Evolutionary conservation across 2,888 invertebrate genomes (phyloP), one percentile per base, ranked within the genome.

Genomic region (Gymnocheta viridis): DNA sequence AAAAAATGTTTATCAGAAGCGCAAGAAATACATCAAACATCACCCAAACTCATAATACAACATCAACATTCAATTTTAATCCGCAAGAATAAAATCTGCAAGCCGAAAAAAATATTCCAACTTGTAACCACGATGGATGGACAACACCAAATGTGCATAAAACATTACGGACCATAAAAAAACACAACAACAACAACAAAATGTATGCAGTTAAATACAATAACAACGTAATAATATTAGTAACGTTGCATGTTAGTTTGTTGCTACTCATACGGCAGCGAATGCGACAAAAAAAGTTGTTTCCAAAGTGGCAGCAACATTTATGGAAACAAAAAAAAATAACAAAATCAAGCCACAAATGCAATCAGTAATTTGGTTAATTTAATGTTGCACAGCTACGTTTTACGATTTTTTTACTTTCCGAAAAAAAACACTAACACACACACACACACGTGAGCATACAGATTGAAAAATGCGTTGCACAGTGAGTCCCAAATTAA

Each of bases 331-430:
- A 77, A 74, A 51, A 64, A 67, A 49, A n/a, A n/a, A n/a, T n/a
- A 22, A 49, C 24, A 24, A 22, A 49, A 24, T 49, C 22, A 66
- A 82, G 82, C 83, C 87, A 85, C 86, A 87, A 85, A 83, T 80
- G 84, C 85, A 85, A 88, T 88, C 89, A 88, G 82, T 89, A 90
- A 89, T 89, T 90, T 89, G 90, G 86, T 88, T 90, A 89, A 89
- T 89, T 89, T 89, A 88, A 88, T 89, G 89, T 88, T 89, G 83
- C 87, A 79, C 83, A 86, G 86, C 85, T 82, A 82, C 74, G 86
- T 86, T 77, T 80, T 58, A 67, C 72, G 62, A 19, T 29, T 35
- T 22, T 29, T 27, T 17, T 49, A 9, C 44, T n/a, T n/a, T 22
- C 22, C 1, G 0, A 19, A 19, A 47, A 17, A 47, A 47, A 7